Base-by-base conservation (phyloP, 2,797 vertebrate genomes). In the Tangara arthus region DNA sequence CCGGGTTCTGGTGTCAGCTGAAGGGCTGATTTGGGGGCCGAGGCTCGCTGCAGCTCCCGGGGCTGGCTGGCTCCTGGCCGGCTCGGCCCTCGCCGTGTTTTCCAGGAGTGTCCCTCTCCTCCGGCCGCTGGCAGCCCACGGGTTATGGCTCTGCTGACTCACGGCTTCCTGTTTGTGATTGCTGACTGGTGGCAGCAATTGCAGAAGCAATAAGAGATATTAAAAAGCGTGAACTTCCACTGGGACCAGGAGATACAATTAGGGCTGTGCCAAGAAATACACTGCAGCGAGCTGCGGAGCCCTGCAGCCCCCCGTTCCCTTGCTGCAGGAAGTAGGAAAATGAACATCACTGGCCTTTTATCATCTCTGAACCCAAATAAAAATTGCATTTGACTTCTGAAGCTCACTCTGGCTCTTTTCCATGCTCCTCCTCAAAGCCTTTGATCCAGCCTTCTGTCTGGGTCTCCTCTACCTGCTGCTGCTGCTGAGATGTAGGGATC, bases 111-210 rank as follows among this genome's bases (percentile, higher is more conserved):
- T 89, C 76, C 91, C 63, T 96, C 77, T 85, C 60, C 90, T 87
- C 88, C 15, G 21, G 89, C 82, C 61, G 6, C 68, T 12, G 55
- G 37, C 79, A 60, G 76, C 95, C 69, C 4, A 15, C 9, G 12
- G 64, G 80, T 65, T 84, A 44, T 18, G 86, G 80, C 97, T 93
- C 70, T 96, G 93, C 96, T 97, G 89, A 97, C 96, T 97, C 96
- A 96, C 64, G 23, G 89, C 92, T 97, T 97, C 97, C 97, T 97
- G 96, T 97, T 96, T 94, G 88, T 59, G 76, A 91, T 91, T 82
- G 94, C 94, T 97, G 97, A 97, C 96, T 96, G 71, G 96, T 82
- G 92, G 93, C 94, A 93, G 95, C 94, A 82, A 90, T 95, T 93
- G 96, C 95, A 96, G 95, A 91, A 96, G 90, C 76, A 84, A 85